A percentile compares a stretch with the other conserved stretches of the same genome.
Conservation (phyloP, 2,888 invertebrate species). For the Volucella zonaria region DNA sequence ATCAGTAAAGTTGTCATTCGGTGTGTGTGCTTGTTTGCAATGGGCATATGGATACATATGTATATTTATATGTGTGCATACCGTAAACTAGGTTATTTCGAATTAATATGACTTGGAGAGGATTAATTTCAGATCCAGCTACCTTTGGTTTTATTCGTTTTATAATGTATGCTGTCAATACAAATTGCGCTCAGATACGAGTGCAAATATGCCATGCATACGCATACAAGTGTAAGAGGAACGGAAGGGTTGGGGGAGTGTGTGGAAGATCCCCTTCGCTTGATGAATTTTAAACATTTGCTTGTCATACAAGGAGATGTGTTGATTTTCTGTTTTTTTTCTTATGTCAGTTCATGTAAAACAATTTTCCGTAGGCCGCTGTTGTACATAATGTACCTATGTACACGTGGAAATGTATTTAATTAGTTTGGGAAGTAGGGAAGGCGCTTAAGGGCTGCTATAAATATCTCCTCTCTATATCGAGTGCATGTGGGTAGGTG, state of each 20-base stretch:
- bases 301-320: background rate
- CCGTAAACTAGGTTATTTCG: constrained; percentile 25
- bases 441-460: background rate
- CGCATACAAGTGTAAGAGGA: background rate
- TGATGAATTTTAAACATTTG: constrained; percentile 24
- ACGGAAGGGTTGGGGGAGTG: background rate
- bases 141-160: constrained; percentile 9
- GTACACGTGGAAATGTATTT: constrained; percentile 5
- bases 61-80: background rate
- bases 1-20: background rate
- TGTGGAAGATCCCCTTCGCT: background rate
- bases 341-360: background rate
- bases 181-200: constrained; percentile 19
- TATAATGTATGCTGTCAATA: constrained; percentile 32
- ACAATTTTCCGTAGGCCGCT: background rate
- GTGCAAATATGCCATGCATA: background rate
- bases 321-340: background rate
- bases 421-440: constrained; percentile 11
- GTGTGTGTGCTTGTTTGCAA: background rate
- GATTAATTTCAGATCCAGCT: constrained; percentile 32
- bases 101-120: constrained; percentile 32
- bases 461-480: background rate
- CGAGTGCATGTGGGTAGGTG: background rate
- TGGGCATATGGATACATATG: too few relatives aligned
- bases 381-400: background rate